Evolutionary conservation across 2,888 invertebrate species (phyloP).

Genomic region (Drosophila neonasuta): DNA sequence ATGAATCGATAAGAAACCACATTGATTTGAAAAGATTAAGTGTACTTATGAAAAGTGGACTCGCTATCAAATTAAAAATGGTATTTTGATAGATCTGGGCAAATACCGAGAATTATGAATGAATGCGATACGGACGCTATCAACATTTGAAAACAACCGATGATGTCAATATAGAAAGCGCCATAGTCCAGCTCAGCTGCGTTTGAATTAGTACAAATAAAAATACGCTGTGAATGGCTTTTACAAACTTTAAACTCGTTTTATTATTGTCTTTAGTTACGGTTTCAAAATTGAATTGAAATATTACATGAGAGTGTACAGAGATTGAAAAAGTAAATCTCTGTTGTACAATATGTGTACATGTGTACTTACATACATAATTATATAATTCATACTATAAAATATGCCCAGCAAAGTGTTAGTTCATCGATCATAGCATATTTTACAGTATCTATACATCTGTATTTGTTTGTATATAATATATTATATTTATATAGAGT

Average conservation of each 20-base stretch:
- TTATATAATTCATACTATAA: constrained; percentile 6
- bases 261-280: constrained; percentile 72
- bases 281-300: constrained; percentile 47
- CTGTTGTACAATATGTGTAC: constrained; percentile 14
- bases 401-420: constrained; percentile 1
- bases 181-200: neutral
- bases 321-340: constrained; percentile 55
- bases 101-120: constrained; percentile 6
- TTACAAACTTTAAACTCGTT: constrained; percentile 65
- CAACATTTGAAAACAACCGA: neutral
- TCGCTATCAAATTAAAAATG: constrained; percentile 5
- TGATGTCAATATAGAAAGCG: neutral
- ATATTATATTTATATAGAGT: constrained; percentile 19
- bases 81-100: neutral
- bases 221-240: constrained; percentile 23
- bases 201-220: neutral
- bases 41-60: neutral
- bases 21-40: neutral
- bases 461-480: constrained; percentile 32
- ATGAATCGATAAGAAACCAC: neutral
- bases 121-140: constrained; percentile 2
- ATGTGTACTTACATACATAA: constrained; percentile 10
- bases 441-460: constrained; percentile 27
- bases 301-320: constrained; percentile 29
- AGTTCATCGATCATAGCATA: constrained; percentile 3